Evolutionary conservation across 2,797 vertebrate genomes (phyloP).

Genomic region (Alosa sapidissima): DNA sequence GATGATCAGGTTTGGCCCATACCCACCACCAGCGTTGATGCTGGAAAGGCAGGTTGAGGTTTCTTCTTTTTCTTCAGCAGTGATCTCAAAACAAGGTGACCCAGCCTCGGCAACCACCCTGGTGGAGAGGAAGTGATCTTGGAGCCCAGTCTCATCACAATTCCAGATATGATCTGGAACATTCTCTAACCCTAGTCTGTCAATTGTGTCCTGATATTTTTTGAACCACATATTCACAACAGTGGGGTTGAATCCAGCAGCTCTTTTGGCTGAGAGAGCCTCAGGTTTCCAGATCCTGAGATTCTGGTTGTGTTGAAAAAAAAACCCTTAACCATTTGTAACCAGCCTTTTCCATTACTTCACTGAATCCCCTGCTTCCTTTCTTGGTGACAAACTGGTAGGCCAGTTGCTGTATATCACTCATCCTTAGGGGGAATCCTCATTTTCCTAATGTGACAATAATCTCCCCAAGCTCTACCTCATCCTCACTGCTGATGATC

Average conservation of each 20-base stretch:
- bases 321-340: not conserved
- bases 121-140: constrained; percentile 20
- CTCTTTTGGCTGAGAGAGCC: not conserved
- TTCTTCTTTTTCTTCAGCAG: constrained; percentile 28
- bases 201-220: not conserved
- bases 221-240: not conserved
- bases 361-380: not conserved
- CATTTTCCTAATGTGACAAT: not conserved
- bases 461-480: no score
- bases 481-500: no score
- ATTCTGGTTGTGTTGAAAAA: not conserved
- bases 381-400: not conserved
- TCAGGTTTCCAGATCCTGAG: not conserved
- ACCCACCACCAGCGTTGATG: constrained; percentile 24
- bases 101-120: constrained; percentile 16
- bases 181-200: not conserved
- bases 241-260: not conserved
- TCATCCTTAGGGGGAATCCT: constrained; percentile 4
- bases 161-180: constrained; percentile 24
- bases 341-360: not conserved
- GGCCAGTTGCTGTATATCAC: not conserved
- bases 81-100: constrained; percentile 21
- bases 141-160: constrained; percentile 30
- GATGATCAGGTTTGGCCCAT: not conserved
- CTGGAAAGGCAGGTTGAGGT: constrained; percentile 12